A percentile compares a stretch with the other conserved stretches of the same genome.
Evolutionary conservation across 2,797 vertebrate species (phyloP).

Genomic region (Liparis tanakae): DNA sequence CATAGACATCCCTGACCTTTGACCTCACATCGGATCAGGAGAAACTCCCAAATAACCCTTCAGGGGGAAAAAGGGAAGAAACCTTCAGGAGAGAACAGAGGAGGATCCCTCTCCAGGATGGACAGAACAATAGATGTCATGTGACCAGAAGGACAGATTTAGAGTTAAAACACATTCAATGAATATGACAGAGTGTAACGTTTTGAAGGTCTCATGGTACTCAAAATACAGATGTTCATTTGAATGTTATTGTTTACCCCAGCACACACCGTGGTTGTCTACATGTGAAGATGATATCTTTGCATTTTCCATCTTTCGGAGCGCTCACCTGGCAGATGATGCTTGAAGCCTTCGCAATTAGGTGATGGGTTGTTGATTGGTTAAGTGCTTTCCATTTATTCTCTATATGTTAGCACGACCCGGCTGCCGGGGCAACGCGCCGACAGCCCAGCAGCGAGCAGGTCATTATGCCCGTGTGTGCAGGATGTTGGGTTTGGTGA

Average conservation of each 20-base stretch:
- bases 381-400: constrained; percentile 78
- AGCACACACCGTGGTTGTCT: neutral
- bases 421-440: constrained; percentile 47
- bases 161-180: no score
- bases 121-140: no score
- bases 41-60: no score
- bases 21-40: no score
- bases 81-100: no score
- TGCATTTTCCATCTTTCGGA: constrained; percentile 21
- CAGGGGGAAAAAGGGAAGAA: no score
- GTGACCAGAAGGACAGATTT: no score
- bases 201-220: neutral
- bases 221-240: neutral
- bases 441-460: constrained; percentile 68
- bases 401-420: constrained; percentile 68
- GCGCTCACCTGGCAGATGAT: constrained; percentile 43
- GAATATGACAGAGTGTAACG: no score
- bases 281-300: constrained; percentile 7
- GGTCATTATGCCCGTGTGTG: constrained; percentile 62
- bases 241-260: neutral
- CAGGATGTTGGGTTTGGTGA: constrained; percentile 73
- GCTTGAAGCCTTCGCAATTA: constrained; percentile 68
- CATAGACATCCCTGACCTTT: no score
- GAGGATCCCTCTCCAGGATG: no score
- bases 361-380: constrained; percentile 71